Evolutionary conservation across 2,797 vertebrate genomes (phyloP), one percentile per base, ranked within the genome.

Genomic region (Streptopelia turtur): DNA sequence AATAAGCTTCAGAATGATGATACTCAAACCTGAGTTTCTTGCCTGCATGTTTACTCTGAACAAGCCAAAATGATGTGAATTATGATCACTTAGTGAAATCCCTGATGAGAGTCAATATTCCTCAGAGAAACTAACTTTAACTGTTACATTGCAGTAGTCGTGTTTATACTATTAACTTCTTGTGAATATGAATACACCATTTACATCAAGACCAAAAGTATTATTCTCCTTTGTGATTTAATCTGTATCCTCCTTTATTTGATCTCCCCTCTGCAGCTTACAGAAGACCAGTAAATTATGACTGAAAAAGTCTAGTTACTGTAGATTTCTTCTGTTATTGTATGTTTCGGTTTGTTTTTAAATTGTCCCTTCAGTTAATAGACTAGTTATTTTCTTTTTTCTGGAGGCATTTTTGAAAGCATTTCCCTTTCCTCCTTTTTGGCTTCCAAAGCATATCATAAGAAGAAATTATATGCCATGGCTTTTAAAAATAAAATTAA

Each of bases 341-440:
- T 72, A 9, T 35, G 12, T 83, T 89, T 80, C 7, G 30, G 69
- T 88, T 75, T 75, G 15, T 0, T 69, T 91, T 70, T 56, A 70
- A 78, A 30, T 69, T 49, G 25, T 78, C 23, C 15, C 83, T 72
- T 92, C 43, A 47, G 8, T 74, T 86, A 77, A 41, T 45, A 59
- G 22, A 1, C 41, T 55, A 45, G 7, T 72, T 86, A 57, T 9
- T 87, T 75, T 77, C 7, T 80, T 89, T 92, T 94, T 81, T 16
- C 66, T 92, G 59, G 49, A 59, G 83, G 11, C 66, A n/a, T 86
- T 92, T 92, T 80, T 80, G 35, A 90, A 84, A 90, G 30, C 30
- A 52, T 13, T 85, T 83, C 11, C 11, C 11, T 70, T 88, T 79
- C 11, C 23, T 78, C 3, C 1, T 72, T 4, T 86, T 85, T 87